These are phyloP conservation scores for Melanostoma mellinum DNA, from an alignment of 2,888 invertebrate species.

Conservation along the genomic window DNA sequence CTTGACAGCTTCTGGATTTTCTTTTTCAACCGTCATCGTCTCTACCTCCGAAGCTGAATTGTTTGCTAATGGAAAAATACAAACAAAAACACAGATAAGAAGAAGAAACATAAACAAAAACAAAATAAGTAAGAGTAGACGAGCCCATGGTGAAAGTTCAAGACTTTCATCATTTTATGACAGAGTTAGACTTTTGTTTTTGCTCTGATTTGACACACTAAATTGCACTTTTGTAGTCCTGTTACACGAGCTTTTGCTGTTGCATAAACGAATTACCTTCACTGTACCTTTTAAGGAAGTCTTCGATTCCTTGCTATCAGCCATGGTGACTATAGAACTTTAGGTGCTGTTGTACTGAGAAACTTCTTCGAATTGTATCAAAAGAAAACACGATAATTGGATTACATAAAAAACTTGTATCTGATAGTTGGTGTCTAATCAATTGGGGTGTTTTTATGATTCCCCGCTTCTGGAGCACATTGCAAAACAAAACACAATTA, in stretches of 20 bases:
- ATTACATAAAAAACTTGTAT: constrained; percentile 11
- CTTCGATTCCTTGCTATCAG: too few relatives aligned
- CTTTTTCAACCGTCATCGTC: constrained; percentile 25
- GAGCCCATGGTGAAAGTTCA: constrained; percentile 49
- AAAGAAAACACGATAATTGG: background rate
- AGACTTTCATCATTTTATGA: constrained; percentile 16
- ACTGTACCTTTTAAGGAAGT: too few relatives aligned
- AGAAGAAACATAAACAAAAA: constrained; percentile 34
- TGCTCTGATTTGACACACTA: constrained; percentile 17
- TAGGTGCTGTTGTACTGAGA: too few relatives aligned
- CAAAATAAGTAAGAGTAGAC: too few relatives aligned
- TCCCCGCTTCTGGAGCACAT: background rate
- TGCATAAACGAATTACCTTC: too few relatives aligned
- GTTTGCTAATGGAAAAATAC: constrained; percentile 1
- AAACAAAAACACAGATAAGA: constrained; percentile 12
- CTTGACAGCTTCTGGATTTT: constrained; percentile 74
- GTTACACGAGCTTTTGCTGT: too few relatives aligned
- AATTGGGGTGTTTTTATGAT: background rate
- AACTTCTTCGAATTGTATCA: too few relatives aligned
- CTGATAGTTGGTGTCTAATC: background rate
- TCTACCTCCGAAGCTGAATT: constrained; percentile 16
- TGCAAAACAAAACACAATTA: background rate
- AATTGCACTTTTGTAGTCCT: too few relatives aligned
- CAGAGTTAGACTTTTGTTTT: too few relatives aligned
- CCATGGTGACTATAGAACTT: too few relatives aligned